phyloP scores from a whole-genome alignment of 2,888 invertebrate species.

The Spodoptera exigua region DNA sequence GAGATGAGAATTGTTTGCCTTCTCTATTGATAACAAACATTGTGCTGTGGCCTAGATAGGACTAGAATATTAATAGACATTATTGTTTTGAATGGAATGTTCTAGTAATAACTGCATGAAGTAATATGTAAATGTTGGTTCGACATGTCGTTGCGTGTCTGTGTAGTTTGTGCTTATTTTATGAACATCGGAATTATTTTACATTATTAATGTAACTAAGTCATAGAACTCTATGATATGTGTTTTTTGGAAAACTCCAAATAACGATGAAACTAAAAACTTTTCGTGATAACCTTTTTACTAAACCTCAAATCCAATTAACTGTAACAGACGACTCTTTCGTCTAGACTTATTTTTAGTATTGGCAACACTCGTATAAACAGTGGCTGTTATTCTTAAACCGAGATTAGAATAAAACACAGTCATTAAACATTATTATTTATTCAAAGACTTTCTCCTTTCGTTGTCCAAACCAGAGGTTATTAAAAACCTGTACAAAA shows the following conservation, averaged over 20 bases:
- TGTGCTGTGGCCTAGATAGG: conserved; percentile 62
- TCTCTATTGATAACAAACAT: conserved; percentile 60
- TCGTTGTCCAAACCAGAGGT: conserved; percentile 27
- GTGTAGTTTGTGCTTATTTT: neutral
- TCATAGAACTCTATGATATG: too few species aligned
- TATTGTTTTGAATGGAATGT: conserved; percentile 48
- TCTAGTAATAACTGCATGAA: conserved; percentile 36
- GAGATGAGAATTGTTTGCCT: conserved; percentile 65
- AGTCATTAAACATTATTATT: conserved; percentile 48
- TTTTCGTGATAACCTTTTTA: conserved; percentile 4
- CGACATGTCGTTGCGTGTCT: conserved; percentile 12
- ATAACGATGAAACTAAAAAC: conserved; percentile 1
- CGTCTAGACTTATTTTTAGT: conserved; percentile 41
- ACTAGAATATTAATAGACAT: conserved; percentile 44
- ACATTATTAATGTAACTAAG: too few species aligned
- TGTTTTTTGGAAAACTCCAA: too few species aligned
- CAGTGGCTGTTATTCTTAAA: conserved; percentile 47
- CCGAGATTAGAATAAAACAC: conserved; percentile 50
- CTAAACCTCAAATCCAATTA: conserved; percentile 26
- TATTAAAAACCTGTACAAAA: conserved; percentile 24
- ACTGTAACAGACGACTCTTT: conserved; percentile 26
- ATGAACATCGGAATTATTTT: neutral
- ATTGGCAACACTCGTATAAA: conserved; percentile 51
- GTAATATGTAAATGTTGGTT: conserved; percentile 16
- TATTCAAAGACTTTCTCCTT: conserved; percentile 57